phyloP scores from a whole-genome alignment of 1,140 invertebrate species.

The Proctacanthus coquilletti region DNA sequence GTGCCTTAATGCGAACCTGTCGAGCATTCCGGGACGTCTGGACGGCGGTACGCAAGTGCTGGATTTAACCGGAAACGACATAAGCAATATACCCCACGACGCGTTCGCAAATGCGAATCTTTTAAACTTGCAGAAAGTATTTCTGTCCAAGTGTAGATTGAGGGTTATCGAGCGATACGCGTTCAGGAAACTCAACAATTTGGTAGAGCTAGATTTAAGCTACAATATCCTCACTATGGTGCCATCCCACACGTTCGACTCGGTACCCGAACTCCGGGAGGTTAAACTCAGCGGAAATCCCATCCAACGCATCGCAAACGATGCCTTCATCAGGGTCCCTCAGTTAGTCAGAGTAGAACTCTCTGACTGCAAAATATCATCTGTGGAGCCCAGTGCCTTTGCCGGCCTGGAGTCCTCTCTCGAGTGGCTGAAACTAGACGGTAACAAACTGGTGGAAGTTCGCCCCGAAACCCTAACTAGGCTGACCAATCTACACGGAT shows the following conservation, averaged over 20 bases:
- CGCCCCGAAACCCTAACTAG: slow-evolving; percentile 44
- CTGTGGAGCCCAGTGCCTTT: slow-evolving; percentile 53
- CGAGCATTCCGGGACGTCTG: slow-evolving; percentile 46
- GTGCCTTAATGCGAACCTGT: slow-evolving; percentile 54
- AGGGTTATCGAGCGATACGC: slow-evolving; percentile 44
- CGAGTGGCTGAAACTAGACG: slow-evolving; percentile 59
- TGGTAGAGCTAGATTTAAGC: slow-evolving; percentile 65
- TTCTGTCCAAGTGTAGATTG: slow-evolving; percentile 46
- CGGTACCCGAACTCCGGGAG: slow-evolving; percentile 57
- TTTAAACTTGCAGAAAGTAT: slow-evolving; percentile 64
- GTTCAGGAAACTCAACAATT: slow-evolving; percentile 52
- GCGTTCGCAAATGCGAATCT: slow-evolving; percentile 54
- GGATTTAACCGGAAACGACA: slow-evolving; percentile 54
- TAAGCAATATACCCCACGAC: slow-evolving; percentile 47
- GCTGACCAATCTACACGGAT: slow-evolving; percentile 49
- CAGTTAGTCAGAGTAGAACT: slow-evolving; percentile 58
- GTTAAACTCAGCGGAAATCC: slow-evolving; percentile 56
- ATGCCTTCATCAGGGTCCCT: slow-evolving; percentile 48
- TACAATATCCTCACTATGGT: slow-evolving; percentile 48
- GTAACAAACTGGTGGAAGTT: slow-evolving; percentile 51
- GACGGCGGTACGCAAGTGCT: slow-evolving; percentile 62
- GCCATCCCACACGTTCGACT: slow-evolving; percentile 51
- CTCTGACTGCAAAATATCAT: slow-evolving; percentile 47
- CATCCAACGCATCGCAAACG: slow-evolving; percentile 46
- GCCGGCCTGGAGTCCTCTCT: slow-evolving; percentile 49